Base-by-base conservation (phyloP, 2,888 invertebrate genomes). In the Nomada ferruginata region DNA sequence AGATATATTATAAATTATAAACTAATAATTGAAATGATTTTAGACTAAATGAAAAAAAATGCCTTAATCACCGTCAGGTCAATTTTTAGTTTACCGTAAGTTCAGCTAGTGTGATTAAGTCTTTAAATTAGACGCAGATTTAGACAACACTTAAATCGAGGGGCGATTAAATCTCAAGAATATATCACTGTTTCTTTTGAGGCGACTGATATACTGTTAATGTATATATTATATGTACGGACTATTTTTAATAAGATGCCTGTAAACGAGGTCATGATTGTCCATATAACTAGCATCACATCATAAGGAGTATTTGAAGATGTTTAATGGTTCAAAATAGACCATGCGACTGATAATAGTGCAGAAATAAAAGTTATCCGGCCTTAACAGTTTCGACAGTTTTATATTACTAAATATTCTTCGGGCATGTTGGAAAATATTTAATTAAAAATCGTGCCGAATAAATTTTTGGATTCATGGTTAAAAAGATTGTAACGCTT, bases 161-260 rank as follows among this genome's bases (percentile, higher is more conserved):
- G 26, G 59, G 36, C 29, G 68, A 82, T 73, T 36, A 76, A 83
- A 82, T 82, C 72, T 76, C 64, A 76, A 53, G 42, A 69, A 61
- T 65, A 53, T 64, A 59, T 83, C 73, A 74, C 53, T 79, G 72
- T 72, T 80, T 76, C 50, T 63, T 68, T 53, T 50, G 64, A 74
- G 20, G 63, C 52, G 61, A 83, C 84, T 65, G 79, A 75, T 74
- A 64, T 70, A 60, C 64, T 66, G 26, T 64, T 59, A 83, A 83
- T 84, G 84, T 84, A 83, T 83, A 84, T 84, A 82, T 66, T 73
- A 73, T 73, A 70, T 79, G 61, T 70, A 74, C 44, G 66, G 71
- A 71, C 29, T 59, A 82, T 72, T 77, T 82, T 66, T 71, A 74
- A 77, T 82, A 66, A 77, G 70, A 47, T 74, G 70, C 68, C 55